A percentile compares a stretch with the other conserved stretches of the same genome.
Conservation (phyloP, 2,113 vertebrate species). For the Hylia prasina region DNA sequence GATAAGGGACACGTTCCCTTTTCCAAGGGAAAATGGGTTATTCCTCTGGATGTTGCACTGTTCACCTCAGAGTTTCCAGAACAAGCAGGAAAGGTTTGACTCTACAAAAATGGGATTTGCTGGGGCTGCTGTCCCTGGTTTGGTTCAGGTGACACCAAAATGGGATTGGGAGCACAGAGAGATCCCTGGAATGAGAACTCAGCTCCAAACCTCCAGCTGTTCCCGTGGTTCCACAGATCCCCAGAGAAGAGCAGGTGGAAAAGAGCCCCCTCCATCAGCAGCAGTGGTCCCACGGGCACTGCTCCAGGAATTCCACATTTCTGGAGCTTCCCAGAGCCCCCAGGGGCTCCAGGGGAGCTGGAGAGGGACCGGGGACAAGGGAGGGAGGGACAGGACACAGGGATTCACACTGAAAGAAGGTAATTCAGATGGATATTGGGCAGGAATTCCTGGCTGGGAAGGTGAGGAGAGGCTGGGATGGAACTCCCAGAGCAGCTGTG, state of each 20-base stretch:
- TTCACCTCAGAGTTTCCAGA: background rate
- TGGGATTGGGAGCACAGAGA: background rate
- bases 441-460: background rate
- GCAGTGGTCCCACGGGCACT: background rate
- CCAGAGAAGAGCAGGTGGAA: rapidly evolving
- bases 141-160: background rate
- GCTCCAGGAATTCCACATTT: background rate
- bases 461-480: rapidly evolving
- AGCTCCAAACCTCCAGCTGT: background rate
- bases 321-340: background rate
- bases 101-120: background rate
- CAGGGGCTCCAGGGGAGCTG: background rate
- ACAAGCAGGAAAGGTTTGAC: rapidly evolving
- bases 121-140: background rate
- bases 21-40: background rate
- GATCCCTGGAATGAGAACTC: background rate
- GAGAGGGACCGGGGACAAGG: background rate
- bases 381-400: background rate
- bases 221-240: too few relatives aligned
- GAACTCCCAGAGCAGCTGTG: background rate
- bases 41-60: background rate
- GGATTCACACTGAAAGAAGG: background rate
- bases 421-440: background rate
- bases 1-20: background rate
- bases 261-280: background rate